Base-by-base conservation (phyloP, 2,113 vertebrate species). In the Hippocampus barbouri region DNA sequence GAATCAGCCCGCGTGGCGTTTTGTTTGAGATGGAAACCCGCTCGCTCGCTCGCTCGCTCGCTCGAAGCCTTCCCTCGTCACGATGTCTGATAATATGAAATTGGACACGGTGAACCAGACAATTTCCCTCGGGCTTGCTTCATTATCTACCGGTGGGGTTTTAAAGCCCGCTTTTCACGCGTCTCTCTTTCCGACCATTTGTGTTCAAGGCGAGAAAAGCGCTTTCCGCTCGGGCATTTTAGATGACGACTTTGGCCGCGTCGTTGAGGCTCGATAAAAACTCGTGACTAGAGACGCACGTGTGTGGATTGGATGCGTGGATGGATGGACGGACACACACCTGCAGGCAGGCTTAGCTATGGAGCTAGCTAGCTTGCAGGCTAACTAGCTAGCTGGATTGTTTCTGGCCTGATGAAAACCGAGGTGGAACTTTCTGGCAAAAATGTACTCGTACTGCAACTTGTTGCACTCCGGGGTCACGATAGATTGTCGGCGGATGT, bases 21-120 rank as follows among this genome's bases (percentile, higher is more conserved):
- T 84, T 66, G 60, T 69, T 57, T 75, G 80, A 54, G 79, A 72
- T 73, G 51, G 72, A 84, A 86, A 78, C 25, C 25, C 25, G 25
- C 25, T 25, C 25, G 25, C 25, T 25, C n/a, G n/a, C n/a, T n/a
- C n/a, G n/a, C n/a, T n/a, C 74, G 78, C 68, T 68, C 59, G 75
- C 63, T 67, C 66, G 60, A 9, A 77, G 79, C 83, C 68, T 69
- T 85, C 79, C 54, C 54, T 41, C 81, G 79, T 87, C 81, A 78
- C 74, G 54, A 18, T 61, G 66, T 38, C 67, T 77, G 67, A 40
- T 68, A 72, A 65, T 66, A n/a, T 45, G 59, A 67, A 68, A 62
- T 30, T 64, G 47, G 66, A 78, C 70, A 61, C 45, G 59, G 30
- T 40, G 69, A 74, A 64, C 7, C 45, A 34, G 63, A 27, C 27